phyloP scores from a whole-genome alignment of 2,888 invertebrate species.

The Philereme vetulata region DNA sequence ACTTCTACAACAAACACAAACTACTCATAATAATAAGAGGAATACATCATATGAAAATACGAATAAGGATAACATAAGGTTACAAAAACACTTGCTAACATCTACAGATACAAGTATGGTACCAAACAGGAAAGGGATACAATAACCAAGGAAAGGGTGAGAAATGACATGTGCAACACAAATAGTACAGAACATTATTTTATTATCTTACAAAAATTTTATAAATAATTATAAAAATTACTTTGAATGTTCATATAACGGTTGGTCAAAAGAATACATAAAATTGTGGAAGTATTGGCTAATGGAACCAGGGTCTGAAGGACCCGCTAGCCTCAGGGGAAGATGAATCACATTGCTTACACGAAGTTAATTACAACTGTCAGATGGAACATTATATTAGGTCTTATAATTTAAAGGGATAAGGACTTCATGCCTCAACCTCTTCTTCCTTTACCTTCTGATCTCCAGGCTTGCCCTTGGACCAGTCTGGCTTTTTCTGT shows the following conservation, averaged over 20 bases:
- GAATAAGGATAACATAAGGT: slow-evolving; percentile 11
- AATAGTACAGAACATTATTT: slow-evolving; percentile 80
- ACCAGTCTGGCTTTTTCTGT: slow-evolving; percentile 98
- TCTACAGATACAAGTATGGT: slow-evolving; percentile 11
- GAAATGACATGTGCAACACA: slow-evolving; percentile 61
- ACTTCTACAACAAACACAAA: slow-evolving; percentile 9
- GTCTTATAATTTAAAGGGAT: slow-evolving; percentile 68
- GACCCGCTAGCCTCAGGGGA: slow-evolving; percentile 35
- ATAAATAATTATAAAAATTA: slow-evolving; percentile 75
- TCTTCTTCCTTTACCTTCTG: slow-evolving; percentile 94
- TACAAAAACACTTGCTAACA: slow-evolving; percentile 25
- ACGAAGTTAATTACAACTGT: slow-evolving; percentile 61
- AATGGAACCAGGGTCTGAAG: slow-evolving; percentile 37
- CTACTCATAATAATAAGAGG: slow-evolving; percentile 7
- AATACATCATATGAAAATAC: slow-evolving; percentile 8
- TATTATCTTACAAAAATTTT: slow-evolving; percentile 79
- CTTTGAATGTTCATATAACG: slow-evolving; percentile 61
- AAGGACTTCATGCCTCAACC: slow-evolving; percentile 90
- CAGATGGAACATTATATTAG: slow-evolving; percentile 59
- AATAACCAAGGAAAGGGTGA: slow-evolving; percentile 34
- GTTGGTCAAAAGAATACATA: slow-evolving; percentile 62
- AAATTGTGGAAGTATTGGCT: slow-evolving; percentile 54
- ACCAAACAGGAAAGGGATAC: slow-evolving; percentile 25
- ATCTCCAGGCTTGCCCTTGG: slow-evolving; percentile 94
- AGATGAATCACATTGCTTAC: slow-evolving; percentile 65